These are phyloP conservation scores for Cecidostiba fungosa DNA, from an alignment of 2,888 invertebrate species.

Conservation along the genomic window DNA sequence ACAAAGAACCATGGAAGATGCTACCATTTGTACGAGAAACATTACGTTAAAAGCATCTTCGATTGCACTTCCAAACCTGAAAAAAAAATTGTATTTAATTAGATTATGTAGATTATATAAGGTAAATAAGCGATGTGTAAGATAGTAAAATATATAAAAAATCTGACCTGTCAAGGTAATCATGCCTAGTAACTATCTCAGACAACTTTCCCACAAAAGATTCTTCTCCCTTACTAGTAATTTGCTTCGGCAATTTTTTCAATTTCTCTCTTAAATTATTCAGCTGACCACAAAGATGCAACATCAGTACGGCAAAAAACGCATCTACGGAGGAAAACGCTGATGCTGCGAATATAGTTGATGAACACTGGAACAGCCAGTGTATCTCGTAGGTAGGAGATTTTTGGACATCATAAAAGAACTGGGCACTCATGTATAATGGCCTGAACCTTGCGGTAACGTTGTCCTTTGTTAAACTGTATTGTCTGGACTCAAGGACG, in stretches of 20 bases:
- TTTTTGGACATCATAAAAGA: conserved; percentile 28
- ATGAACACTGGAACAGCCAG: conserved; percentile 47
- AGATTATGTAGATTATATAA: neutral
- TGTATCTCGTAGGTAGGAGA: conserved; percentile 53
- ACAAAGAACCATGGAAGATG: conserved; percentile 65
- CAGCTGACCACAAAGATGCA: conserved; percentile 61
- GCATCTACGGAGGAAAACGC: conserved; percentile 57
- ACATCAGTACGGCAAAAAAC: conserved; percentile 59
- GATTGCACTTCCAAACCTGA: conserved; percentile 63
- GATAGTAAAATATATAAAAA: neutral
- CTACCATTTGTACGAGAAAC: conserved; percentile 65
- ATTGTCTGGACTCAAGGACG: neutral
- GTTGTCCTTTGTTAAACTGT: conserved; percentile 5
- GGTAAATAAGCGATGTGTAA: neutral
- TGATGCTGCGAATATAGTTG: conserved; percentile 46
- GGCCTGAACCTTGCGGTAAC: conserved; percentile 21
- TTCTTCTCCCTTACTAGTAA: neutral
- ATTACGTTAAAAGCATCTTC: conserved; percentile 67
- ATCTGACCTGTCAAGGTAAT: conserved; percentile 64
- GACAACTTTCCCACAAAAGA: conserved; percentile 17
- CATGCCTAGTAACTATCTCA: conserved; percentile 64
- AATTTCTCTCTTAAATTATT: conserved; percentile 52
- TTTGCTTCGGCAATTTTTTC: neutral
- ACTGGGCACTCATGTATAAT: conserved; percentile 37
- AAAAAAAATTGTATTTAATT: neutral